Conservation (phyloP, 2,888 invertebrate species). For the Ophraella communa region DNA sequence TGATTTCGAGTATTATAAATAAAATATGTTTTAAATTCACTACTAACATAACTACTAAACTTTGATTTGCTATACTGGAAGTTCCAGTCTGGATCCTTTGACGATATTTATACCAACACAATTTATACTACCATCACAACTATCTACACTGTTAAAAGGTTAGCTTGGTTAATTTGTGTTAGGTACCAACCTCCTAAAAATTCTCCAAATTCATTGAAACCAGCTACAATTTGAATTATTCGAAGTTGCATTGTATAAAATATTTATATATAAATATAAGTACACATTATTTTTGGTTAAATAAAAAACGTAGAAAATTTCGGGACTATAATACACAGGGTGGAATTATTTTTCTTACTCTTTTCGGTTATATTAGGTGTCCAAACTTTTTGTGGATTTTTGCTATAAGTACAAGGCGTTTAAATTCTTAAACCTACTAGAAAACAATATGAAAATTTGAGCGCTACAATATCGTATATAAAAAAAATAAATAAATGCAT, state of each 20-base stretch:
- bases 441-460: conserved; percentile 32
- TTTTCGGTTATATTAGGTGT: not conserved
- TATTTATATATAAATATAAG: conserved; percentile 3
- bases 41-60: no score
- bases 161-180: no score
- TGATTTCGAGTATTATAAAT: no score
- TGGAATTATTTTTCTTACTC: not conserved
- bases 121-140: no score
- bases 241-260: not conserved
- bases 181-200: no score
- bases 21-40: no score
- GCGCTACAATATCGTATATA: conserved; percentile 10
- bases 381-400: not conserved
- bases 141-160: no score
- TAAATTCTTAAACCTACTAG: conserved; percentile 1
- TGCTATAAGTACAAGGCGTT: conserved; percentile 4
- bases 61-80: no score
- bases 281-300: conserved; percentile 8
- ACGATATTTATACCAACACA: no score
- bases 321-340: not conserved
- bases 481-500: conserved; percentile 5
- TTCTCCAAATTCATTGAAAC: not conserved
- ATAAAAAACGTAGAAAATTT: conserved; percentile 1
- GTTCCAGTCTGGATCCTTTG: no score
- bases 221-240: not conserved